A percentile compares a stretch with the other conserved stretches of the same genome.
phyloP scores from a whole-genome alignment of 2,113 vertebrate genomes.

The Ammodytes dubius region DNA sequence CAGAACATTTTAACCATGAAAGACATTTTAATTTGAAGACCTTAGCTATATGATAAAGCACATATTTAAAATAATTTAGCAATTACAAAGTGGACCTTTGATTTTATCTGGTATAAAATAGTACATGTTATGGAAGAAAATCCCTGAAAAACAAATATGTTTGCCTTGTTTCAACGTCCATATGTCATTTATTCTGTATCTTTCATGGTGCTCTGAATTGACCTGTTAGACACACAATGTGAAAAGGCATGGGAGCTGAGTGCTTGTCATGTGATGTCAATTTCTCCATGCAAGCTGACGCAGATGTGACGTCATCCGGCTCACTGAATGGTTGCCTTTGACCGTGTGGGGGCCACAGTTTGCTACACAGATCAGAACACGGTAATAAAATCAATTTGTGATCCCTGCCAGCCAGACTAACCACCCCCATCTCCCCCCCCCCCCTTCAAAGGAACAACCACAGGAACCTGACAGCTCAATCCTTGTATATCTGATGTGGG shows the following conservation, averaged over 20 bases:
- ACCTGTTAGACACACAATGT: constrained; percentile 61
- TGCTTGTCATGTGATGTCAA: constrained; percentile 78
- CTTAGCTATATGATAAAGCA: no score
- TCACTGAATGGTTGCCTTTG: constrained; percentile 75
- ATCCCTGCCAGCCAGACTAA: constrained; percentile 30
- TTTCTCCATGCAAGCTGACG: constrained; percentile 72
- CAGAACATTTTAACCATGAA: no score
- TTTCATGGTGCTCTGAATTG: constrained; percentile 44
- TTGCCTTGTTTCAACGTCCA: not conserved
- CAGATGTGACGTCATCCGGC: constrained; percentile 69
- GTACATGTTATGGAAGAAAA: no score
- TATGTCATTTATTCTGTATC: constrained; percentile 9
- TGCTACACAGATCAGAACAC: not conserved
- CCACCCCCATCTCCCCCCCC: constrained; percentile 12
- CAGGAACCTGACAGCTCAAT: constrained; percentile 16
- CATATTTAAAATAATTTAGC: no score
- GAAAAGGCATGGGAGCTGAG: constrained; percentile 58
- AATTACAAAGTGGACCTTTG: no score
- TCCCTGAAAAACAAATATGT: no score
- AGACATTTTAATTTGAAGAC: no score
- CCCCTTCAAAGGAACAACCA: constrained; percentile 8
- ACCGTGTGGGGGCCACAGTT: constrained; percentile 20
- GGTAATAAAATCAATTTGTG: constrained; percentile 61
- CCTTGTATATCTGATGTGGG: not conserved
- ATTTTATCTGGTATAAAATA: no score